Evolutionary conservation across 1,140 invertebrate genomes (phyloP).

Genomic region (Venturia canescens): DNA sequence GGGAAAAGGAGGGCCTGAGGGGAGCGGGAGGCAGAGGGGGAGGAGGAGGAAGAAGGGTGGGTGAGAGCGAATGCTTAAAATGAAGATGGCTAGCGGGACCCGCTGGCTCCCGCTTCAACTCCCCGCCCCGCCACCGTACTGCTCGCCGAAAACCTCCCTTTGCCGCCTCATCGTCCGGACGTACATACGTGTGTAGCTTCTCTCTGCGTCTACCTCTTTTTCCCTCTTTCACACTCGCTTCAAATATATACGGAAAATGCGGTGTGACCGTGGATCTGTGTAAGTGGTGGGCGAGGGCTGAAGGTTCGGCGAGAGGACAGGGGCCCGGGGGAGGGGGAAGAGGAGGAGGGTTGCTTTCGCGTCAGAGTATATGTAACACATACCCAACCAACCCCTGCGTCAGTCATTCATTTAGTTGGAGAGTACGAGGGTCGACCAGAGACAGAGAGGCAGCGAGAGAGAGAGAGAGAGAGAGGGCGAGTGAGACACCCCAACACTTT

Average conservation of each 20-base stretch:
- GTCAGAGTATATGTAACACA: slow-evolving; percentile 58
- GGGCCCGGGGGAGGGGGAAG: background rate
- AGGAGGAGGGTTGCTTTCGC: slow-evolving; percentile 22
- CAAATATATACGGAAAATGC: slow-evolving; percentile 41
- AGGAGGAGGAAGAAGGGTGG: slow-evolving; percentile 41
- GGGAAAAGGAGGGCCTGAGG: slow-evolving; percentile 38
- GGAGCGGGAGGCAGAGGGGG: slow-evolving; percentile 31
- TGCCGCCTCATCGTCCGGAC: slow-evolving; percentile 51
- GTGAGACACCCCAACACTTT: slow-evolving; percentile 49
- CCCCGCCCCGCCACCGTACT: slow-evolving; percentile 37
- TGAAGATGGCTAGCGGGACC: slow-evolving; percentile 72
- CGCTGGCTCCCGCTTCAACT: slow-evolving; percentile 56
- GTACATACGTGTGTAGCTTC: slow-evolving; percentile 45
- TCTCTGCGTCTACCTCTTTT: background rate
- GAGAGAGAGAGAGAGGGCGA: slow-evolving; percentile 64
- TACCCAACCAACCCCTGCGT: slow-evolving; percentile 69
- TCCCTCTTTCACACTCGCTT: background rate
- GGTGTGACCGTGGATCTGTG: slow-evolving; percentile 44
- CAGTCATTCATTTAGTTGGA: slow-evolving; percentile 75
- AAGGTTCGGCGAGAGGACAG: slow-evolving; percentile 25
- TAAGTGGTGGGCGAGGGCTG: slow-evolving; percentile 39
- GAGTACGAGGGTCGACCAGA: slow-evolving; percentile 59
- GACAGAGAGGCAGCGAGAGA: slow-evolving; percentile 67
- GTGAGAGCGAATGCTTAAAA: slow-evolving; percentile 68
- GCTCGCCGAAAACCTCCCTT: slow-evolving; percentile 23